phyloP scores from a whole-genome alignment of 1,140 invertebrate species.

The Popillia japonica region DNA sequence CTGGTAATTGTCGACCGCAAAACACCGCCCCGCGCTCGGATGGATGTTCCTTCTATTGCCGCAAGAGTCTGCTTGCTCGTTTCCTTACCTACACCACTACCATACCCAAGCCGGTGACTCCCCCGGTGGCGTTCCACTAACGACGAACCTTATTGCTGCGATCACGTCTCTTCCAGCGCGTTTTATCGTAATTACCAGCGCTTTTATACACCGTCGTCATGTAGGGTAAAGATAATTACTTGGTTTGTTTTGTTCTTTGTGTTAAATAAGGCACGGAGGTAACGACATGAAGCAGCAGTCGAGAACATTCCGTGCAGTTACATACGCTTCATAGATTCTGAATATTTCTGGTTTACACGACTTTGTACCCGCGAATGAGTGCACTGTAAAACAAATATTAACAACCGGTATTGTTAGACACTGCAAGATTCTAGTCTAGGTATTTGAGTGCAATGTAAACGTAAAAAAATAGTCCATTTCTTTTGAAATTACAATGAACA shows the following conservation, averaged over 20 bases:
- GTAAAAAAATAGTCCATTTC: no score
- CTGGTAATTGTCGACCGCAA: conserved; percentile 28
- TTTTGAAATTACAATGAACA: no score
- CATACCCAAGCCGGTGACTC: background rate
- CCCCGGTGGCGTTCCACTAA: background rate
- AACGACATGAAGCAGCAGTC: conserved; percentile 5
- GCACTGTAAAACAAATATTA: background rate
- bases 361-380: no score
- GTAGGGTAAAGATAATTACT: conserved; percentile 36
- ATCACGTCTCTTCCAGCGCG: conserved; percentile 14
- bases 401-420: background rate
- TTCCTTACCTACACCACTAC: background rate
- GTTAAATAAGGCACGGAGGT: conserved; percentile 21
- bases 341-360: background rate
- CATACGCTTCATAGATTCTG: background rate
- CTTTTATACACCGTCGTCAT: conserved; percentile 31
- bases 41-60: conserved; percentile 14
- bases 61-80: background rate
- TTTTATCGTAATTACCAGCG: conserved; percentile 36
- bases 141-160: background rate
- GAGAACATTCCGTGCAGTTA: conserved; percentile 8
- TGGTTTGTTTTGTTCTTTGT: conserved; percentile 34
- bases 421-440: background rate
- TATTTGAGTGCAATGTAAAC: no score
- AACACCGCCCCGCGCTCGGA: background rate